Conservation (phyloP, 2,113 vertebrate species). For the Rousettus leschenaultii region DNA sequence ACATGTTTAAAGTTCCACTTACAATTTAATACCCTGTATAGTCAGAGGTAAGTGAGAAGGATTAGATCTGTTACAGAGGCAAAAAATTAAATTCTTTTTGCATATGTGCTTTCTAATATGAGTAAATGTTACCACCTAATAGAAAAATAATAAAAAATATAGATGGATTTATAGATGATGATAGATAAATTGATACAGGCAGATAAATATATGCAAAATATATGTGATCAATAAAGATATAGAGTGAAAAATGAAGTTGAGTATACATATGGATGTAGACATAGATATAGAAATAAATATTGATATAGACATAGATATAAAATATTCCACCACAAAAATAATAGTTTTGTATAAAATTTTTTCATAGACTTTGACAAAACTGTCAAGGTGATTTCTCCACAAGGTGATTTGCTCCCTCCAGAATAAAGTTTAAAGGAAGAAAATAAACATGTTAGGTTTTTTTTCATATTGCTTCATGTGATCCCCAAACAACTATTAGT, state of each 20-base stretch:
- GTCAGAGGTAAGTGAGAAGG: neutral
- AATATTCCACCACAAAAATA: neutral
- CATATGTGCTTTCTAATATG: neutral
- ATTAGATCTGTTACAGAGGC: neutral
- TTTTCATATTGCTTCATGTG: neutral
- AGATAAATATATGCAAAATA: neutral
- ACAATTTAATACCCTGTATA: neutral
- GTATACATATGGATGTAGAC: neutral
- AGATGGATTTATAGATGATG: neutral
- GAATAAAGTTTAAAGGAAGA: neutral
- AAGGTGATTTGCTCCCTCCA: neutral
- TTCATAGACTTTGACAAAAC: slow-evolving; percentile 13
- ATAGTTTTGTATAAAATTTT: neutral
- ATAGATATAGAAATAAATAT: neutral
- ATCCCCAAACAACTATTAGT: neutral
- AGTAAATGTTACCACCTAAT: neutral
- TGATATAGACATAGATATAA: neutral
- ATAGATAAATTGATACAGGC: neutral
- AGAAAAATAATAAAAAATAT: neutral
- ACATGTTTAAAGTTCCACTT: neutral
- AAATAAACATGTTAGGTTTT: neutral
- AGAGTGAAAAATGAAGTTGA: neutral
- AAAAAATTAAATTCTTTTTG: neutral
- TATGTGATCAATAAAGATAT: neutral
- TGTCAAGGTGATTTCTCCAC: neutral